Percentiles rank a stretch among this genome's conserved stretches.
Conservation (phyloP, 1,140 invertebrate genomes). For the Drosophila orena region DNA sequence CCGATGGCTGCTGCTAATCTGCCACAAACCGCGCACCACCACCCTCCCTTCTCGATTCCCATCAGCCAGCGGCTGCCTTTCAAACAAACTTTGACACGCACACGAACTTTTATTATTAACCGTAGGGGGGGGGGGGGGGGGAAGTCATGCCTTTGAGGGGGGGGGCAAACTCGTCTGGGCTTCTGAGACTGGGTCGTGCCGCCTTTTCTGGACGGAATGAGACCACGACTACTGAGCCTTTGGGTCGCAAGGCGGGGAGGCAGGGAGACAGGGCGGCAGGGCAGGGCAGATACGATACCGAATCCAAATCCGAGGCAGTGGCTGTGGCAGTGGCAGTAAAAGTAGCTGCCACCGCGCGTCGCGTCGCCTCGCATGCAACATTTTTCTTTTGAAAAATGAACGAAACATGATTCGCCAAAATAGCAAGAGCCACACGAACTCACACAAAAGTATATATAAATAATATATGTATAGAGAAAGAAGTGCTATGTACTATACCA, state of each 20-base stretch:
- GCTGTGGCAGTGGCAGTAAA: slow-evolving; percentile 61
- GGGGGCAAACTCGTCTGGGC: slow-evolving; percentile 24
- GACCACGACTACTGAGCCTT: slow-evolving; percentile 21
- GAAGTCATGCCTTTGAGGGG: slow-evolving; percentile 19
- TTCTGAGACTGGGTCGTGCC: slow-evolving; percentile 42
- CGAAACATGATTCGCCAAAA: slow-evolving; percentile 83
- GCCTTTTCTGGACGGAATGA: slow-evolving; percentile 33
- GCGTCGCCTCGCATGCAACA: slow-evolving; percentile 74
- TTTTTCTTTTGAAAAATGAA: slow-evolving; percentile 84
- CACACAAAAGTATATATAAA: slow-evolving; percentile 1
- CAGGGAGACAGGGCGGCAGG: too few relatives aligned
- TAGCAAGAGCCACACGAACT: slow-evolving; percentile 27
- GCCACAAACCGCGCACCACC: slow-evolving; percentile 52
- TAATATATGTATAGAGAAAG: slow-evolving; percentile 17
- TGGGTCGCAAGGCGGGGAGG: not conserved
- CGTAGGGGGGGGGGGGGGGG: slow-evolving; percentile 10
- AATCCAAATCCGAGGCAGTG: slow-evolving; percentile 27
- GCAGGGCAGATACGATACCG: slow-evolving; percentile 24
- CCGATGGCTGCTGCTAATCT: slow-evolving; percentile 69
- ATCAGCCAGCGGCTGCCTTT: slow-evolving; percentile 72
- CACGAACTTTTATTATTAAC: slow-evolving; percentile 81
- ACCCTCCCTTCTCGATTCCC: slow-evolving; percentile 56
- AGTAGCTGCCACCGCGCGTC: slow-evolving; percentile 69
- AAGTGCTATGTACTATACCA: slow-evolving; percentile 50
- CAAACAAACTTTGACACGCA: slow-evolving; percentile 83